Evolutionary conservation across 2,113 vertebrate genomes (phyloP), one percentile per base, ranked within the genome.

Genomic region (Manacus vitellinus): DNA sequence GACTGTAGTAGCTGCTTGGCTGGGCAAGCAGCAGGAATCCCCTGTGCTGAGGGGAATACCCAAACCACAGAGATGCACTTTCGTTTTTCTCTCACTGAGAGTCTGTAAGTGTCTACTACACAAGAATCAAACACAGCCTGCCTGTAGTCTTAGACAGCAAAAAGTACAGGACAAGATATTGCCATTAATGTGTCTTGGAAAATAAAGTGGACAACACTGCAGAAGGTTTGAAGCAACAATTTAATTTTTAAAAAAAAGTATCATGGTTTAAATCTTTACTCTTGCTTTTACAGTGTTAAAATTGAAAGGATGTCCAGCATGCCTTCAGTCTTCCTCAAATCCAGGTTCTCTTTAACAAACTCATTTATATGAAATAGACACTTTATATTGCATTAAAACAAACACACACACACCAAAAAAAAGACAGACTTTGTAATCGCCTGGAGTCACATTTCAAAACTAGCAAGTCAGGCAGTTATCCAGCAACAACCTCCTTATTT

Each of bases 261-360:
- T 93, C 39, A 52, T 13, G 54, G 74, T 95, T 96, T 93, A 59
- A 86, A 79, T 94, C 79, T 94, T 94, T 31, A 62, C 67, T 84
- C 74, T 79, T 88, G 54, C 78, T 92, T 94, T 94, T 82, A 90
- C 93, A 95, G 47, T 95, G 81, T 94, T 95, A 85, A 94, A 95
- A 89, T 91, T 91, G 30, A 95, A 96, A 97, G 97, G 97, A 95
- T 97, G 97, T 55, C 97, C 97, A 95, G 97, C 97, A 98, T 97
- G 92, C 97, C 97, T 98, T 97, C 95, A 78, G 76, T 97, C 91
- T 87, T 66, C 25, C 47, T 85, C 46, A 54, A 65, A 87, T 81
- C 62, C 54, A 73, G 41, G 72, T 71, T 59, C 35, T 88, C 33
- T 72, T 89, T 47, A 95, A 70, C 66, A 94, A 95, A 94, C 22